phyloP scores from a whole-genome alignment of 2,888 invertebrate genomes.

The Esperia sulphurella region DNA sequence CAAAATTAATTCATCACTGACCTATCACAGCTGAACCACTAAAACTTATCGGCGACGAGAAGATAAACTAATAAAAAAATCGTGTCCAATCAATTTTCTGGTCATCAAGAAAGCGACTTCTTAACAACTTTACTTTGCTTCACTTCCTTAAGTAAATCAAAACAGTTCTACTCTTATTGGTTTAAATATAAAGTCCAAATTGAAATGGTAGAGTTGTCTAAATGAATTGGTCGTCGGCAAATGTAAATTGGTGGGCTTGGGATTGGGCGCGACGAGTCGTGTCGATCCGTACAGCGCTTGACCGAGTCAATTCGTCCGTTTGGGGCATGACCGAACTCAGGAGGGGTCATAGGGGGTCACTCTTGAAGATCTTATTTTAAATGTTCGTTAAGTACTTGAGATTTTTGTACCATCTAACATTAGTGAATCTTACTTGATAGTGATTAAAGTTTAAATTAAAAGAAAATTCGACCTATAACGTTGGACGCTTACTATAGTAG shows the following conservation, averaged over 20 bases:
- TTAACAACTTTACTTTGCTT: neutral
- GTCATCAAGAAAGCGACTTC: slow-evolving; percentile 34
- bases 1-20: slow-evolving; percentile 2
- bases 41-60: slow-evolving; percentile 33
- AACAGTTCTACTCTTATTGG: neutral
- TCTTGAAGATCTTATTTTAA: no score
- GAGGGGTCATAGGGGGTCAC: neutral
- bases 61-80: slow-evolving; percentile 35
- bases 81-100: slow-evolving; percentile 52
- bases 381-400: no score
- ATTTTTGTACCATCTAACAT: no score
- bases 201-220: neutral
- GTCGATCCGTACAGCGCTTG: slow-evolving; percentile 4
- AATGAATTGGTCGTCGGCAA: neutral
- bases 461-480: no score
- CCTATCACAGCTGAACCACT: slow-evolving; percentile 25
- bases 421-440: no score
- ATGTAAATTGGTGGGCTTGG: slow-evolving; percentile 1
- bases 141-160: neutral
- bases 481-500: no score
- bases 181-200: neutral
- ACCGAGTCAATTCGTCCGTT: slow-evolving; percentile 3
- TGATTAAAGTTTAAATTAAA: no score
- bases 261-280: slow-evolving; percentile 13
- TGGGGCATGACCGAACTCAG: slow-evolving; percentile 4